Evolutionary conservation across 1,140 invertebrate species (phyloP).

Genomic region (Caenorhabditis inopinata): DNA sequence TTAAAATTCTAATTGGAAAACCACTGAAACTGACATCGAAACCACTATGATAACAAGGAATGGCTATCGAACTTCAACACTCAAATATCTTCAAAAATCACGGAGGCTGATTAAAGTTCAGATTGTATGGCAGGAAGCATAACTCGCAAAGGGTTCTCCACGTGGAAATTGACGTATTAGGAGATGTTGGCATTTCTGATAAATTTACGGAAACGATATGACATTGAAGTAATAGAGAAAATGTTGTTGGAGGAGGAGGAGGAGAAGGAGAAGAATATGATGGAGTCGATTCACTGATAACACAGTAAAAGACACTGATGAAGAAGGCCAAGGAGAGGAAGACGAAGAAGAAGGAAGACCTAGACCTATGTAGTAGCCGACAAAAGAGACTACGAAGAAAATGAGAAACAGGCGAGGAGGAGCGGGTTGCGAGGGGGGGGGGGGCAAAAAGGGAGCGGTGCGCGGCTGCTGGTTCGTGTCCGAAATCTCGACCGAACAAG

Average conservation of each 20-base stretch:
- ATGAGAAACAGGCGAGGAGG: neutral
- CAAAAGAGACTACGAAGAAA: neutral
- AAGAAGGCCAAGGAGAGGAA: neutral
- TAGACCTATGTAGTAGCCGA: too few relatives aligned
- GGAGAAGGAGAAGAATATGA: neutral
- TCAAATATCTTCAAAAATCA: neutral
- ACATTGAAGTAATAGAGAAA: neutral
- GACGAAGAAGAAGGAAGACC: neutral
- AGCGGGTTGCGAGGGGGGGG: too few relatives aligned
- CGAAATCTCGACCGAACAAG: conserved; percentile 33
- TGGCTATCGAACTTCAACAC: neutral
- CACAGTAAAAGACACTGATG: neutral
- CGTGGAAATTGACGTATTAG: neutral
- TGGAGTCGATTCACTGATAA: conserved; percentile 6
- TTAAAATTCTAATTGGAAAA: neutral
- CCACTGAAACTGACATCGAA: neutral
- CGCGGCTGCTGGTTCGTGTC: neutral
- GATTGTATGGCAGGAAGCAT: neutral
- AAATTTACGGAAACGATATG: conserved; percentile 1
- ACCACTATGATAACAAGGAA: neutral
- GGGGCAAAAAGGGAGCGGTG: neutral
- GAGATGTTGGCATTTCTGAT: too few relatives aligned
- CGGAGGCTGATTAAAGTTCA: neutral
- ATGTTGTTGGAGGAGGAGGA: neutral
- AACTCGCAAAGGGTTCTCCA: neutral